Percentiles rank a stretch among this genome's conserved stretches.
Conservation (phyloP, 1,140 invertebrate species). For the Bombus cullumanus region DNA sequence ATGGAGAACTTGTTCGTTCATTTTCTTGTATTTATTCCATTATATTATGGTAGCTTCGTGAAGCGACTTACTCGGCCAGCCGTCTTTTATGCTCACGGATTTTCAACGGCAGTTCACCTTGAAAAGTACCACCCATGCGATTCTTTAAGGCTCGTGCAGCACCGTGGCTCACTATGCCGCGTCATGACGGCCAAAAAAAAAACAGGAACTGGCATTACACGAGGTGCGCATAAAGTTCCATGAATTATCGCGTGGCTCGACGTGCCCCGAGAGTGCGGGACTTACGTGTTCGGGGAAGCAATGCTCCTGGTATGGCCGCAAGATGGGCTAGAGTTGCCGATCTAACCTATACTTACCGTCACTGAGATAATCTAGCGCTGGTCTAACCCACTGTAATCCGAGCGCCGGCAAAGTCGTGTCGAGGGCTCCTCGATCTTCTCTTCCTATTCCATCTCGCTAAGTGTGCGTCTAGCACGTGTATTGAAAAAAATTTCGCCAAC, state of each 20-base stretch:
- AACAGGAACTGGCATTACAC: slow-evolving; percentile 65
- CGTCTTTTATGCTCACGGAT: slow-evolving; percentile 26
- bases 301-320: slow-evolving; percentile 64
- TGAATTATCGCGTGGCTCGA: slow-evolving; percentile 73
- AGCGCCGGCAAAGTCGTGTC: slow-evolving; percentile 59
- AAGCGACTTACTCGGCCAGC: too few relatives aligned
- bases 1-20: background rate
- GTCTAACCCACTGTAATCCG: slow-evolving; percentile 68
- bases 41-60: background rate
- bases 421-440: slow-evolving; percentile 52
- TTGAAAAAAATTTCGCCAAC: slow-evolving; percentile 15
- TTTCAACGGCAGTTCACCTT: slow-evolving; percentile 54
- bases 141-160: slow-evolving; percentile 25
- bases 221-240: slow-evolving; percentile 71
- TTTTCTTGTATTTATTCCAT: background rate
- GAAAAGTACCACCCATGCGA: slow-evolving; percentile 36
- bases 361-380: slow-evolving; percentile 74
- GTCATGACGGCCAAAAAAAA: slow-evolving; percentile 52
- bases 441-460: slow-evolving; percentile 52
- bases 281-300: slow-evolving; percentile 72
- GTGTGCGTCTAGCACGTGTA: slow-evolving; percentile 24
- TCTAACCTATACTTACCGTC: slow-evolving; percentile 76
- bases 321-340: slow-evolving; percentile 65
- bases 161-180: slow-evolving; percentile 23
- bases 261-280: slow-evolving; percentile 49